Base-by-base conservation (phyloP, 1,140 invertebrate genomes). In the Venustaconcha ellipsiformis region DNA sequence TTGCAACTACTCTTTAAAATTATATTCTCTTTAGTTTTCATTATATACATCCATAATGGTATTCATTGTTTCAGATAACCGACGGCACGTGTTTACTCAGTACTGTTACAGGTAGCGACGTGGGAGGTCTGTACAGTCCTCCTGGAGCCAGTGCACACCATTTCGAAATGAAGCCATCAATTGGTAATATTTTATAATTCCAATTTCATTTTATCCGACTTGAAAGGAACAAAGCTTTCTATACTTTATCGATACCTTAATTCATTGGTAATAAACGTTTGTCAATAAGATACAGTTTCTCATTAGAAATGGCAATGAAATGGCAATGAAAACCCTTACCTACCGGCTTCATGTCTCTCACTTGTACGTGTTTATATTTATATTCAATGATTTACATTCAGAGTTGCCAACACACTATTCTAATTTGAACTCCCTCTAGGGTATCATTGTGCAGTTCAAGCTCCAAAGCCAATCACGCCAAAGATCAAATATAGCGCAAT, bases 121-220 rank as follows among this genome's bases (percentile, higher is more conserved):
- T 87, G 1, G 88, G 87, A 13, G 81, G 86, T 56, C 77, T 89
- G 14, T 83, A 84, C 59, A 82, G 75, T 66, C 83, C 85, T 26
- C 82, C 81, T 14, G 73, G 78, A 57, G 80, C 80, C 1, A 82
- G 84, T 69, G 84, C 86, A 8, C 88, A 89, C 72, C 88, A 89
- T 80, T 89, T 89, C 76, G 87, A 89, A 78, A 84, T 89, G 87
- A 89, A 88, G 69, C 87, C 88, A 48, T 82, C 82, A 68, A 62
- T 88, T 48, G 86, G 88, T 89, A 78, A 74, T 72, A 67, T n/a
- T 17, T 20, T 70, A 37, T 20, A 18, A 3, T 67, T 17, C 59
- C 59, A 62, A 62, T 62, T n/a, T 62, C 18, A 62, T n/a, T 23
- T 18, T 14, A n/a, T 62, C 13, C 6, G 4, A 62, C 14, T n/a